Percentiles rank a stretch among this genome's conserved stretches.
These are phyloP conservation scores for Chaetodon trifasciatus DNA, from an alignment of 2,797 vertebrate species.

Conservation along the genomic window DNA sequence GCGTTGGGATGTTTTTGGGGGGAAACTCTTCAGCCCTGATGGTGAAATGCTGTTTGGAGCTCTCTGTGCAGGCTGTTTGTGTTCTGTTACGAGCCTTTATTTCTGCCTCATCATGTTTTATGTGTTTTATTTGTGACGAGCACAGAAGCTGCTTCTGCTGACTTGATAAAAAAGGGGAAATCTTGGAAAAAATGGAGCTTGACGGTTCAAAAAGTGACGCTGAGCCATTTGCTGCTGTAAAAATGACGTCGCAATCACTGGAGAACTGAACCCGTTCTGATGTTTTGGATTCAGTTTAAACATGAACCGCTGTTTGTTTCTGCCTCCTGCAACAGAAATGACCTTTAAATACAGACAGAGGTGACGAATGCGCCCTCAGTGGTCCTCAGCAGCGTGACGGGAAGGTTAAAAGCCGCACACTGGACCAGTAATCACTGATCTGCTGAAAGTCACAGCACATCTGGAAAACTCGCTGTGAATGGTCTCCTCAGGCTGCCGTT, in stretches of 20 bases:
- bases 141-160: not conserved
- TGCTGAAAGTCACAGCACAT: not conserved
- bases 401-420: not conserved
- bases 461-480: not conserved
- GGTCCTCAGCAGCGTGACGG: not conserved
- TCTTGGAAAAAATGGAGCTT: not conserved
- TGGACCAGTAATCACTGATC: not conserved
- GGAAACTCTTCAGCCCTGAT: not conserved
- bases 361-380: not conserved
- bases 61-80: slow-evolving; percentile 5
- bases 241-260: slow-evolving; percentile 73
- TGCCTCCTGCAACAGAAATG: not conserved
- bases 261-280: slow-evolving; percentile 44
- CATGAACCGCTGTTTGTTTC: not conserved
- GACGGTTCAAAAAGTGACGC: slow-evolving; percentile 22
- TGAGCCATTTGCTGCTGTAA: slow-evolving; percentile 6
- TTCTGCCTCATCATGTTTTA: slow-evolving; percentile 24
- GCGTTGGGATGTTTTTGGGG: not conserved
- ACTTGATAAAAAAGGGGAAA: slow-evolving; percentile 13
- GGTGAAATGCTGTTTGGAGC: not conserved
- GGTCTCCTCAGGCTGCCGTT: not conserved
- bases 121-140: not conserved
- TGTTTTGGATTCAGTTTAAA: not conserved
- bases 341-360: not conserved
- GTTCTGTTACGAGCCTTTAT: slow-evolving; percentile 29